Percentiles rank a stretch among this genome's conserved stretches.
phyloP scores from a whole-genome alignment of 2,888 invertebrate species.

The Resseliella maxima region DNA sequence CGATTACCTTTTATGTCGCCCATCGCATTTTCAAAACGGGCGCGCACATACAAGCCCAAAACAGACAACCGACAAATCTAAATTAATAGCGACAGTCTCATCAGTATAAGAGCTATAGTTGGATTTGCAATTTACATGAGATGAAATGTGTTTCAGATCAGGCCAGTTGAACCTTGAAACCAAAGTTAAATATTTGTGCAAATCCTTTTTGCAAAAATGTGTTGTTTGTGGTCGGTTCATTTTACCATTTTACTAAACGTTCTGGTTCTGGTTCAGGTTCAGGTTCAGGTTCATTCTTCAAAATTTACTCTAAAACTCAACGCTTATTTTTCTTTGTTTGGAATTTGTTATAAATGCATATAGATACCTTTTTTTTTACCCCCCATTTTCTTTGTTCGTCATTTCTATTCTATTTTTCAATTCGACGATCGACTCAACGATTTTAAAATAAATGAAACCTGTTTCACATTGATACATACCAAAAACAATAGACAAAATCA shows the following conservation, averaged over 20 bases:
- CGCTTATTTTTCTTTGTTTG: not conserved
- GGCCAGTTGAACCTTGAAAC: slow-evolving; percentile 4
- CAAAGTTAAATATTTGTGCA: slow-evolving; percentile 39
- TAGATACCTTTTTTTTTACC: not conserved
- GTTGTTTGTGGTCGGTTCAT: slow-evolving; percentile 32
- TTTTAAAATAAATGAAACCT: slow-evolving; percentile 24
- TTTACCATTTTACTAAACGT: not conserved
- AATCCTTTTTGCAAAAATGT: not conserved
- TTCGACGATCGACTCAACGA: slow-evolving; percentile 29
- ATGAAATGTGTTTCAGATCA: slow-evolving; percentile 1
- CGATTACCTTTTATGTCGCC: not conserved
- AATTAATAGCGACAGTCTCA: slow-evolving; percentile 7
- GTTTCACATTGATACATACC: not conserved
- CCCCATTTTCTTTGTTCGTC: not conserved
- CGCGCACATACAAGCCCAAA: not conserved
- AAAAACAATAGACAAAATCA: slow-evolving; percentile 19
- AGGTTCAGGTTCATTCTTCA: not conserved
- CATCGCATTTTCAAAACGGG: not conserved
- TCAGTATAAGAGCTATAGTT: not conserved
- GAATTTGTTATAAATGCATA: too few relatives aligned
- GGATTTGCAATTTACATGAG: slow-evolving; percentile 1
- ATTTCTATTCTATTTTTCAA: too few relatives aligned
- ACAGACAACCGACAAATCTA: slow-evolving; percentile 11
- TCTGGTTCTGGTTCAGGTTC: not conserved
- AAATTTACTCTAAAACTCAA: not conserved